Evolutionary conservation across 2,888 invertebrate species (phyloP), one percentile per base, ranked within the genome.

Genomic region (Poecilobothrus nobilitatus): DNA sequence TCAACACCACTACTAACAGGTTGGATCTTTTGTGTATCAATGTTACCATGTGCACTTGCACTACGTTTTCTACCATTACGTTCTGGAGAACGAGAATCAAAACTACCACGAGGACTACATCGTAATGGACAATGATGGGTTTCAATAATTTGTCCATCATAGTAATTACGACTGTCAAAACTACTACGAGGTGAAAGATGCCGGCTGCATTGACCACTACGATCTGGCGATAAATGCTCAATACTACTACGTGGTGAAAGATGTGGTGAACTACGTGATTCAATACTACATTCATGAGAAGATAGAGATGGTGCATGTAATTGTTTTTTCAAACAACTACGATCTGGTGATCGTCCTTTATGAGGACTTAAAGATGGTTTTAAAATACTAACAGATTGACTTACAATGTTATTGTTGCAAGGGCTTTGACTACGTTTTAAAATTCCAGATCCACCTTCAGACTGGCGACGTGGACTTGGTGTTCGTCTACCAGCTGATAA

Each of bases 31-130:
- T 75, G 74, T 1, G 78, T 79, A 62, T 81, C 81, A 34, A 81
- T 78, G 70, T 80, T 81, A 27, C 79, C 80, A 34, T 81, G 81
- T 1, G 81, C 81, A 10, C 81, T 82, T 73, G 79, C 77, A 73
- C 81, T 82, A 8, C 82, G 78, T 71, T 80, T 80, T 1, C 81
- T 77, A 6, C 71, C 67, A 37, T 69, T 71, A 12, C 77, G 75
- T 33, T 78, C 78, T 4, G 78, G 76, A 0, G 77, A 77, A 22
- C 77, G 75, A 1, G 76, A 75, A n/a, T 79, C 78, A 66, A 78
- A 78, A 64, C 79, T 78, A 33, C 76, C 75, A 6, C 77, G 76
- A 8, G 79, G 78, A 27, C 78, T 78, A 68, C 76, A 76, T 2
- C 76, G 71, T 33, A 71, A 74, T 1, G 76, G 53, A 20, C 61